These are phyloP conservation scores for Ips typographus DNA, from an alignment of 1,140 invertebrate genomes.

Conservation along the genomic window DNA sequence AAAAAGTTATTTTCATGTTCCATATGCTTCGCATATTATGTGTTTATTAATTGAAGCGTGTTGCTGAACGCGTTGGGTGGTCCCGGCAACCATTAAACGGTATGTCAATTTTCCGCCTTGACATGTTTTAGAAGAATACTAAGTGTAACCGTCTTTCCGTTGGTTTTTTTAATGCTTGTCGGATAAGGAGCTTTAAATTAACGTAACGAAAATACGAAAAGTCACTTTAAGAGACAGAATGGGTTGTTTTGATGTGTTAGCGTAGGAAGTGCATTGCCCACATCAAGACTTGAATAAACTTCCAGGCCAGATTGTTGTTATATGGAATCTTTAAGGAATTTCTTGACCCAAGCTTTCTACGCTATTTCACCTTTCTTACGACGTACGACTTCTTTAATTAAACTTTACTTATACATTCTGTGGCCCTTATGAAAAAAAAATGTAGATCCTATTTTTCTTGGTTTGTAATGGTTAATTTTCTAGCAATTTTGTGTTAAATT, in stretches of 20 bases:
- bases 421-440: no score
- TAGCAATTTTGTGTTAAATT: background rate
- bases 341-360: no score
- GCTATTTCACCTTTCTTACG: no score
- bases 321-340: no score
- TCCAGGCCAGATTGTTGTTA: conserved; percentile 27
- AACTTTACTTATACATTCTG: no score
- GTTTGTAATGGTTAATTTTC: no score
- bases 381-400: no score
- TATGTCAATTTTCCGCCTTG: conserved; percentile 36
- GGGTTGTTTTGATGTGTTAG: conserved; percentile 27
- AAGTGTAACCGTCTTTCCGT: no score
- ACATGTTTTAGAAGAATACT: conserved; percentile 10
- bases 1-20: conserved; percentile 35
- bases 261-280: conserved; percentile 34
- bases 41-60: conserved; percentile 35
- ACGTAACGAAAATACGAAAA: conserved; percentile 20
- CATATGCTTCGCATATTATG: conserved; percentile 28
- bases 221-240: conserved; percentile 19
- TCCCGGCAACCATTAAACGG: conserved; percentile 23
- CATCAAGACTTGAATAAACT: conserved; percentile 30
- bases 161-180: no score
- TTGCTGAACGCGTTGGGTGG: conserved; percentile 26
- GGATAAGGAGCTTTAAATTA: no score
- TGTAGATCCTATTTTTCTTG: no score